Conservation (phyloP, 1,140 invertebrate species). For the Bilobella aurantiaca region DNA sequence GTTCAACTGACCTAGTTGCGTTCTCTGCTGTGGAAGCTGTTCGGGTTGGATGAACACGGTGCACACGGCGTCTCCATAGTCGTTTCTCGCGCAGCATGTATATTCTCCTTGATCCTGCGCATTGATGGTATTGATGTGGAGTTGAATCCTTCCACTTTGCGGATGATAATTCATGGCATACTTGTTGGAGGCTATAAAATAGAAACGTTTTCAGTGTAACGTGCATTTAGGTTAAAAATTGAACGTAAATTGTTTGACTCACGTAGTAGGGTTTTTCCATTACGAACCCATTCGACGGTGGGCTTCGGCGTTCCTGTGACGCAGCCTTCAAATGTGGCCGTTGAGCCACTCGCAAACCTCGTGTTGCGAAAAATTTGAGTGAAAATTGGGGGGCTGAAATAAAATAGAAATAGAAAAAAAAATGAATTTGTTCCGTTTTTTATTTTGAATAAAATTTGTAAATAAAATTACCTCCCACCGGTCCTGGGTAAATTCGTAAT, state of each 20-base stretch:
- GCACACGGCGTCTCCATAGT: conserved; percentile 85
- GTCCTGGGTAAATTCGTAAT: not conserved
- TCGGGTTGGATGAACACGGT: conserved; percentile 88
- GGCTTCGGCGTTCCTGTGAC: conserved; percentile 86
- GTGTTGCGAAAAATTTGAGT: conserved; percentile 88
- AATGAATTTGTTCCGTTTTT: not conserved
- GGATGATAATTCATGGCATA: conserved; percentile 79
- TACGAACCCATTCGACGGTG: conserved; percentile 84
- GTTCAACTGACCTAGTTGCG: too few species aligned
- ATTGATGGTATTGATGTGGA: conserved; percentile 80
- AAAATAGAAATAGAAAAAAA: not conserved
- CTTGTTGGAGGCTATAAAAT: conserved; percentile 55
- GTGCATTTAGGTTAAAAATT: not conserved
- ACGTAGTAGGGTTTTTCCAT: conserved; percentile 64
- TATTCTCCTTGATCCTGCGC: conserved; percentile 68
- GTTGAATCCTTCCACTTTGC: conserved; percentile 68
- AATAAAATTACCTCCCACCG: not conserved
- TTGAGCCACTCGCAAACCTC: conserved; percentile 82
- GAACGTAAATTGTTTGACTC: conserved; percentile 20
- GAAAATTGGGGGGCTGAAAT: conserved; percentile 63
- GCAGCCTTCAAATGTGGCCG: conserved; percentile 82
- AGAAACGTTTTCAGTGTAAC: not conserved
- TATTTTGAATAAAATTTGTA: not conserved
- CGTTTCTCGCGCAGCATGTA: conserved; percentile 75
- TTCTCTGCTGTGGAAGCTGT: conserved; percentile 45